phyloP scores from a whole-genome alignment of 1,140 invertebrate genomes.

The Drosophila punjabiensis region DNA sequence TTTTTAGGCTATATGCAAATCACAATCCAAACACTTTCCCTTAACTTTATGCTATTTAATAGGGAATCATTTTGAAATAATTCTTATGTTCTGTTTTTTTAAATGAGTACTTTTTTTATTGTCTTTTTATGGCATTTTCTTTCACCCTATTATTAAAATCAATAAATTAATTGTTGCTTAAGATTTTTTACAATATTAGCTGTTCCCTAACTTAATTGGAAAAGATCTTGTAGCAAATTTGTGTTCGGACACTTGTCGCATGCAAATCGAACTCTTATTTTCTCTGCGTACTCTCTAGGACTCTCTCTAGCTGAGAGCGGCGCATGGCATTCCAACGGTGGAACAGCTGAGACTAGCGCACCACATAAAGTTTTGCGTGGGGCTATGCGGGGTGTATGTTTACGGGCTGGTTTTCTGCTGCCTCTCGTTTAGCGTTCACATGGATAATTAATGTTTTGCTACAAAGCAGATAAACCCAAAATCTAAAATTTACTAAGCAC shows the following conservation, averaged over 20 bases:
- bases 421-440: slow-evolving; percentile 27
- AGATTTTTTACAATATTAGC: background rate
- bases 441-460: slow-evolving; percentile 59
- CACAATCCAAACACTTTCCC: background rate
- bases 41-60: background rate
- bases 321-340: slow-evolving; percentile 48
- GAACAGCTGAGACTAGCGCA: slow-evolving; percentile 58
- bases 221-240: background rate
- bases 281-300: background rate
- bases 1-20: slow-evolving; percentile 14
- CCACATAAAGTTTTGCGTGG: slow-evolving; percentile 33
- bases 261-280: slow-evolving; percentile 43
- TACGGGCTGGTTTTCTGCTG: slow-evolving; percentile 51
- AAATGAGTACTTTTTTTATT: too few relatives aligned
- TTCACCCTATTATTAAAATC: background rate
- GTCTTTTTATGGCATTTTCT: too few relatives aligned
- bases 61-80: background rate
- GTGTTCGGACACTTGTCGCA: slow-evolving; percentile 71
- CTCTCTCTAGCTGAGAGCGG: slow-evolving; percentile 13
- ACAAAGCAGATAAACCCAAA: slow-evolving; percentile 48
- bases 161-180: background rate
- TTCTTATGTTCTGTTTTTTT: background rate
- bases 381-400: slow-evolving; percentile 35
- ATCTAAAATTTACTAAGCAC: slow-evolving; percentile 30
- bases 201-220: background rate